A percentile compares a stretch with the other conserved stretches of the same genome.
Conservation (phyloP, 2,888 invertebrate genomes). For the Julus scanicus region DNA sequence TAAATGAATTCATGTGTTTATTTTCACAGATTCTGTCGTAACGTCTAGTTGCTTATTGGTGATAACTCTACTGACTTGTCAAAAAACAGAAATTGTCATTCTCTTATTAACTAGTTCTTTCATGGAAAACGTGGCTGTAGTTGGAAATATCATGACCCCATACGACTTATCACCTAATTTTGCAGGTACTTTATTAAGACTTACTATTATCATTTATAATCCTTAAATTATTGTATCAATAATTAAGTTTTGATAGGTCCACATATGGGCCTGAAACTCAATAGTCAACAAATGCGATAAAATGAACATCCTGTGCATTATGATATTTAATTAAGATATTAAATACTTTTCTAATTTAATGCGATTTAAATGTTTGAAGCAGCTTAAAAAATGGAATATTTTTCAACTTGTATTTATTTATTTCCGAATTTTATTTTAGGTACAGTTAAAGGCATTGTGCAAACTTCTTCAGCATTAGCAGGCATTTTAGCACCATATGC, state of each 20-base stretch:
- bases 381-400: too few relatives aligned
- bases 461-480: background rate
- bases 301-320: too few relatives aligned
- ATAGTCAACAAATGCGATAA: too few relatives aligned
- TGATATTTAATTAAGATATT: background rate
- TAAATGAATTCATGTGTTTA: background rate
- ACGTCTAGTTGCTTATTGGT: background rate
- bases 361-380: too few relatives aligned
- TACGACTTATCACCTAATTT: constrained; percentile 53
- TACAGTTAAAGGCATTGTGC: constrained; percentile 39
- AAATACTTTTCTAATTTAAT: background rate
- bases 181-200: constrained; percentile 19
- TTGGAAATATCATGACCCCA: constrained; percentile 50
- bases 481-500: constrained; percentile 49
- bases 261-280: too few relatives aligned
- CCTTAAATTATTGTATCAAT: too few relatives aligned
- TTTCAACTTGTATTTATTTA: background rate
- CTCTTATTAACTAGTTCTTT: constrained; percentile 52
- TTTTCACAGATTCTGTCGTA: background rate
- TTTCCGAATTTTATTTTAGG: constrained; percentile 36
- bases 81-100: background rate
- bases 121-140: constrained; percentile 55
- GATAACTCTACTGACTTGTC: constrained; percentile 16
- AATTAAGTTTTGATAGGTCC: too few relatives aligned
- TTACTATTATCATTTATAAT: background rate